Base-by-base conservation (phyloP, 2,888 invertebrate genomes). In the Cryptocheilus praepositus region DNA sequence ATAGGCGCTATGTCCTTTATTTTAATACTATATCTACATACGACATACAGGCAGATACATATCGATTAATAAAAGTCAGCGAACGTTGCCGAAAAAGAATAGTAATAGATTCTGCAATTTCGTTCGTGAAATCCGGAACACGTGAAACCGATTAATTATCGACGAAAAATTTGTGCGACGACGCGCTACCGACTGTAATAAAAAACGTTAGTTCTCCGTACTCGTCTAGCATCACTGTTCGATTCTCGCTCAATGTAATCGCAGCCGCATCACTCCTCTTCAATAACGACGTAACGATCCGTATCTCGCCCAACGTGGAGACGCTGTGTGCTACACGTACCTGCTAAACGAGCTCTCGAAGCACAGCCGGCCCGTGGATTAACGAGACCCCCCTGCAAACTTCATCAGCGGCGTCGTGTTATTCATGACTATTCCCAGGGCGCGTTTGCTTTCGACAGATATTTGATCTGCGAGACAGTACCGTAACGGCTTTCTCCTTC, bases 401-500 rank as follows among this genome's bases (percentile, higher is more conserved):
- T 71, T 76, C 66, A 71, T 67, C 76, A 73, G 56, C 56, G 63
- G 46, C 63, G 55, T 21, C 36, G 22, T 51, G 69, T 54, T 59
- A 71, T 64, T 68, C 69, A 56, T 59, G 68, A 75, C 67, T 69
- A 71, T 71, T 59, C 58, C 56, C 36, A 2, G 11, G 61, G 36
- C 25, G 18, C 28, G 71, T 70, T 71, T 73, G 49, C 77, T 49
- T 53, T 54, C 56, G 54, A 5, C 61, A 61, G 73, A 70, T 77
- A 76, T 77, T 77, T 76, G 79, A 74, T 79, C 76, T 76, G 67
- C 36, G 36, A 36, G 36, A 36, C 56, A 19, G 45, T 49, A 44
- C 16, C 44, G 15, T n/a, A 22, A 21, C 43, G 3, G 46, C 13
- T 15, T 15, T 3, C 46, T 16, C 46, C 16, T 46, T 18, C 49